A percentile compares a stretch with the other conserved stretches of the same genome.
Evolutionary conservation across 2,113 vertebrate species (phyloP).

Genomic region (Vombatus ursinus): DNA sequence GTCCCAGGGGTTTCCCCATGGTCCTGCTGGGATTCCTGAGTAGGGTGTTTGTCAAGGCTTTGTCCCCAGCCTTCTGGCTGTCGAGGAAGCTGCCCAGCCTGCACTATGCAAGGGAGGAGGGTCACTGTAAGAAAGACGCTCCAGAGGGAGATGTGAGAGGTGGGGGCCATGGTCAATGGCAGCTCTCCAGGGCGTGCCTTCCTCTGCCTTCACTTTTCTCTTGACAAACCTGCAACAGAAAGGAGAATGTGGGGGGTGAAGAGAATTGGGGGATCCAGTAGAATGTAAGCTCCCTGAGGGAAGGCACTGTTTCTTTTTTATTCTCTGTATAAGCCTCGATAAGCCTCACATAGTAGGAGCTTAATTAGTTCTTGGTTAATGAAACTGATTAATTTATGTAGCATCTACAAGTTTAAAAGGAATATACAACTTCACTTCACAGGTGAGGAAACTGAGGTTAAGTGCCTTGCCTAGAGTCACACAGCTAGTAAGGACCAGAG

Average conservation of each 20-base stretch:
- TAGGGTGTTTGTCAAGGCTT: background rate
- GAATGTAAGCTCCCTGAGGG: background rate
- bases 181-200: background rate
- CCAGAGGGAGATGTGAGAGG: slow-evolving; percentile 30
- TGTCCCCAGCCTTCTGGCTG: slow-evolving; percentile 21
- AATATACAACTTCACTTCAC: background rate
- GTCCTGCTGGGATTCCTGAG: background rate
- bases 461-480: background rate
- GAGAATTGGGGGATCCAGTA: background rate
- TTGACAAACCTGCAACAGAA: slow-evolving; percentile 42
- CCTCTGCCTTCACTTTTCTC: slow-evolving; percentile 25
- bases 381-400: background rate
- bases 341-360: background rate
- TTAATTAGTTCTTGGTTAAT: background rate
- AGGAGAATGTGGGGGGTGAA: background rate
- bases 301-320: background rate
- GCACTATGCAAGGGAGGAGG: slow-evolving; percentile 31
- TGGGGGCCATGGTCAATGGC: slow-evolving; percentile 62
- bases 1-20: background rate
- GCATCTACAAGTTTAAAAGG: background rate
- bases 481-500: background rate
- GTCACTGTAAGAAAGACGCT: slow-evolving; percentile 41
- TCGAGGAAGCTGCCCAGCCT: slow-evolving; percentile 27
- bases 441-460: background rate
- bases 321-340: background rate